Base-by-base conservation (phyloP, 2,888 invertebrate species). In the Cabera pusaria region DNA sequence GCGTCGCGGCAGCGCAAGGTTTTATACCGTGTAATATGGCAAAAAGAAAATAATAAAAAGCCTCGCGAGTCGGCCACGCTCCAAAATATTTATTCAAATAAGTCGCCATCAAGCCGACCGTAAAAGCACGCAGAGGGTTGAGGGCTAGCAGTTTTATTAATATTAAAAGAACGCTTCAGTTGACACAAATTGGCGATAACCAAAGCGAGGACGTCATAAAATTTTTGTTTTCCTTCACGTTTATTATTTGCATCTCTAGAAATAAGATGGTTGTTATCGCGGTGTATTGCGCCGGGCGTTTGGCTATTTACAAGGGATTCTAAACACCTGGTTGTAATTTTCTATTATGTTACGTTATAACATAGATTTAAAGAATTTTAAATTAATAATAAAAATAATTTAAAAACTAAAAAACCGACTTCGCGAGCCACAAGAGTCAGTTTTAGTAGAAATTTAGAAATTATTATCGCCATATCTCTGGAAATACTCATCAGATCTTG, bases 51-150 rank as follows among this genome's bases (percentile, higher is more conserved):
- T 76, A 78, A 78, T 73, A 62, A 75, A 78, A 61, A 66, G 67
- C 26, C 49, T 60, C 60, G 64, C 52, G 55, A 63, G 59, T 64
- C 66, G 64, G 64, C 64, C 71, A 64, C 72, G 65, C 72, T 78
- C 73, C 55, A 72, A 84, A 81, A 84, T 84, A 86, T 87, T 86
- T 85, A 87, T 87, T 88, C 79, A 87, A 87, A 88, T 86, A 85
- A 81, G 83, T 83, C 74, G 75, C 82, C 77, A 83, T 82, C 78
- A 83, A 84, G 62, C 80, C 81, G 73, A 81, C 83, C 85, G 82
- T 87, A 82, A 86, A 84, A 81, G 77, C 70, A 74, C 73, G 75
- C 72, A 60, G 71, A 83, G 85, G 85, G 83, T 79, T 82, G 79
- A 76, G 72, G 74, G 75, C 77, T 72, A 78, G 77, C 76, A 74